Evolutionary conservation across 2,113 vertebrate genomes (phyloP).

Genomic region (Taxidea taxus): DNA sequence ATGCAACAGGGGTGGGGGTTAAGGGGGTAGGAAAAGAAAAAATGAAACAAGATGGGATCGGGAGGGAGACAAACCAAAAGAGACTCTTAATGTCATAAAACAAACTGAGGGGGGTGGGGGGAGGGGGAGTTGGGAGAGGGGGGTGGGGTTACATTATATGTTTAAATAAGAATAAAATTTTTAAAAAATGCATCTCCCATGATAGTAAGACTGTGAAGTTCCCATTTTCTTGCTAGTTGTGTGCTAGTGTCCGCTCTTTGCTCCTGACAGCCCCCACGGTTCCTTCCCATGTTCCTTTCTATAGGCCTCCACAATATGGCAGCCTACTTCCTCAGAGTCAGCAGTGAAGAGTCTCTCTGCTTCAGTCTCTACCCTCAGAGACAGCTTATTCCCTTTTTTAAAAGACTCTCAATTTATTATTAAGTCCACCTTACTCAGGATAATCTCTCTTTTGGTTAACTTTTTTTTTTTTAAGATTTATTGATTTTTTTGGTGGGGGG

Average conservation of each 20-base stretch:
- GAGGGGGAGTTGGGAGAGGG: too few relatives aligned
- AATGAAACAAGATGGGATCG: too few relatives aligned
- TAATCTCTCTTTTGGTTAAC: background rate
- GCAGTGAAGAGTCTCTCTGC: background rate
- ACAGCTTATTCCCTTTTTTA: background rate
- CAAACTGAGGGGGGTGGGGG: too few relatives aligned
- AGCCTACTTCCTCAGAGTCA: background rate
- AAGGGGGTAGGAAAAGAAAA: too few relatives aligned
- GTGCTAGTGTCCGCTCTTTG: too few relatives aligned
- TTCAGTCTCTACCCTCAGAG: background rate
- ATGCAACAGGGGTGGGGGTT: too few relatives aligned
- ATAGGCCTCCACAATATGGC: background rate
- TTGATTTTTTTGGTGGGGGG: background rate
- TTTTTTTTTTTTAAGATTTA: background rate
- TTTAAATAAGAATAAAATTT: too few relatives aligned
- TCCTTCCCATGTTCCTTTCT: background rate
- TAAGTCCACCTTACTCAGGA: background rate
- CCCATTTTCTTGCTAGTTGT: background rate
- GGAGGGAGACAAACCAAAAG: too few relatives aligned
- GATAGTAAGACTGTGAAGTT: too few relatives aligned
- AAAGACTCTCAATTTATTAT: background rate
- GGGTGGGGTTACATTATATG: too few relatives aligned
- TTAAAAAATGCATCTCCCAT: background rate
- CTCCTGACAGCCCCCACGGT: background rate
- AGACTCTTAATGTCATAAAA: too few relatives aligned